These are phyloP conservation scores for Matsumyia berberina DNA, from an alignment of 2,888 invertebrate species.

Conservation along the genomic window DNA sequence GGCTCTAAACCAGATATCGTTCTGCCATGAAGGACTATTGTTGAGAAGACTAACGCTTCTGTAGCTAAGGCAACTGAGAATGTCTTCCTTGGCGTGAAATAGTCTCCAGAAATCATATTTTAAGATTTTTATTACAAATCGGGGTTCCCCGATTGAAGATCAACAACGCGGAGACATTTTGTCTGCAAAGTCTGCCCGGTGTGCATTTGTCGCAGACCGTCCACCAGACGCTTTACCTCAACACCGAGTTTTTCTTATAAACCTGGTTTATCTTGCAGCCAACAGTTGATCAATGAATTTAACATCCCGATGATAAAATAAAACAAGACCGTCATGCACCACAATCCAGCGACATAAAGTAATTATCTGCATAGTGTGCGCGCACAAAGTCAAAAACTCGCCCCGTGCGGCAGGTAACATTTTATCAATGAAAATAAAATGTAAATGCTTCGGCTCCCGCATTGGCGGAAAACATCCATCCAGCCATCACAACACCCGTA, in stretches of 20 bases:
- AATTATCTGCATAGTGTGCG: conserved; percentile 32
- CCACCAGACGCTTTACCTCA: conserved; percentile 25
- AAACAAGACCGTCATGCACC: conserved; percentile 9
- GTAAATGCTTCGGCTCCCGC: conserved; percentile 53
- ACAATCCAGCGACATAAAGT: conserved; percentile 38
- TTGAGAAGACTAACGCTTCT: too few species aligned
- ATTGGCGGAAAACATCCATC: conserved; percentile 56
- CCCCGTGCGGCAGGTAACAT: conserved; percentile 47
- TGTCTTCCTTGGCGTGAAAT: too few species aligned
- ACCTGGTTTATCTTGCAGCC: conserved; percentile 3
- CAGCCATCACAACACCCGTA: conserved; percentile 24
- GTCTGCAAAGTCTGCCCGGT: conserved; percentile 6
- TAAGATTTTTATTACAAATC: too few species aligned
- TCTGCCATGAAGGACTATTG: too few species aligned
- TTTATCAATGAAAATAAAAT: conserved; percentile 74
- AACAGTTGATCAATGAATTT: conserved; percentile 67
- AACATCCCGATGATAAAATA: conserved; percentile 50
- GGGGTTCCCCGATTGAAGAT: too few species aligned
- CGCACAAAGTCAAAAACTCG: conserved; percentile 54
- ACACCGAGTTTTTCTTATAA: conserved; percentile 11
- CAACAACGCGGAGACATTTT: not conserved
- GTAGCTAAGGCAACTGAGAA: too few species aligned
- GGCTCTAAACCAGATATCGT: too few species aligned
- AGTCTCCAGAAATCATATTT: too few species aligned
- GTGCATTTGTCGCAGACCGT: conserved; percentile 24